These are phyloP conservation scores for Herpetotheres cachinnans DNA, from an alignment of 2,113 vertebrate species.

Conservation along the genomic window DNA sequence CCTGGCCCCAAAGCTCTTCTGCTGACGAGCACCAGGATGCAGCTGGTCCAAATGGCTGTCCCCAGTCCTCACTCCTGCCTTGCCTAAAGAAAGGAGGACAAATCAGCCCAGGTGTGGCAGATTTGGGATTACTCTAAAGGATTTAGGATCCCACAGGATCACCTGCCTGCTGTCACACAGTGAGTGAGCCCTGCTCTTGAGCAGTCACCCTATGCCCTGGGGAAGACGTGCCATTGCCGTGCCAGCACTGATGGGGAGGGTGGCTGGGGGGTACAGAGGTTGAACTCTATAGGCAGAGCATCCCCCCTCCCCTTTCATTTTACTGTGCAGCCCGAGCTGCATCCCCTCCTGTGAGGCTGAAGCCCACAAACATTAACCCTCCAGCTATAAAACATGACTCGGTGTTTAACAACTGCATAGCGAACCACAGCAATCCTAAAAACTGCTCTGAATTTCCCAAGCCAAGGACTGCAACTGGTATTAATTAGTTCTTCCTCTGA, in stretches of 20 bases:
- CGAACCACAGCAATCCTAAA: background rate
- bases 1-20: background rate
- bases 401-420: background rate
- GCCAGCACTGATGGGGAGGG: background rate
- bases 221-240: background rate
- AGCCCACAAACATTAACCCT: constrained; percentile 15
- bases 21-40: background rate
- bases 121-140: background rate
- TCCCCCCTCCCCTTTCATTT: background rate
- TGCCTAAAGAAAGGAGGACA: background rate
- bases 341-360: background rate
- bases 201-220: fast-evolving
- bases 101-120: background rate
- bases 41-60: background rate
- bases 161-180: fast-evolving
- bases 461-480: background rate
- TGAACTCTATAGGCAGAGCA: background rate
- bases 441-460: background rate
- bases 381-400: background rate
- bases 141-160: background rate
- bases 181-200: fast-evolving
- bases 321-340: background rate
- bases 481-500: constrained; percentile 1
- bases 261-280: fast-evolving
- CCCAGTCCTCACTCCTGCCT: background rate